Evolutionary conservation across 2,113 vertebrate species (phyloP), one percentile per base, ranked within the genome.

Genomic region (Chloroceryle aenea): DNA sequence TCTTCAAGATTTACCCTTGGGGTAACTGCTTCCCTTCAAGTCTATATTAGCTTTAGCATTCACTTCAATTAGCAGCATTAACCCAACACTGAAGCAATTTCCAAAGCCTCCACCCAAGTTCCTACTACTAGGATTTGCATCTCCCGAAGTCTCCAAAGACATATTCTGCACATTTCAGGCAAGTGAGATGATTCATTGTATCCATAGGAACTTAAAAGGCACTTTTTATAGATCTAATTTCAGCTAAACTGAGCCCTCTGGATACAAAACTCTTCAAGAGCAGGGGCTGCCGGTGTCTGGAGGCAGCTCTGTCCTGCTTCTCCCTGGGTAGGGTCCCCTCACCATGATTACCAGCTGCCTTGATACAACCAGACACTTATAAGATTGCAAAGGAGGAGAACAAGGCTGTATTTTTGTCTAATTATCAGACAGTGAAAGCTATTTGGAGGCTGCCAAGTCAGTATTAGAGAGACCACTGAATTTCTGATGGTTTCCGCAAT

Each of bases 1-100:
- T 75, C 87, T 93, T 78, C 67, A 69, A 76, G 78, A 88, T 67
- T 96, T 74, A 74, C 72, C 93, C 79, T 26, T 93, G 85, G 64
- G 82, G 67, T 71, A 78, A 26, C 45, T 1, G 4, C 36, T 94
- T 27, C 25, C 53, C 59, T 86, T 96, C 84, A 94, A 96, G 79
- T 63, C 62, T 80, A 20, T 32, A 13, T 76, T 72, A 68, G 40
- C 78, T 93, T 79, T 53, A 58, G 67, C 11, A 1, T 64, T 91
- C 64, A n/a, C 53, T 79, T 91, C 77, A 90, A 63, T 87, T 67
- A 91, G 55, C 85, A 86, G 63, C 68, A 73, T 95, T 88, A 91
- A 89, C 67, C 81, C 81, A 95, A 75, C 69, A 75, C 23, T 0
- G 3, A 85, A 42, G 55, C 72, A 56, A 56, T 74, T 93, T 90